Evolutionary conservation across 2,797 vertebrate genomes (phyloP).

Genomic region (Enteromius argenteus): DNA sequence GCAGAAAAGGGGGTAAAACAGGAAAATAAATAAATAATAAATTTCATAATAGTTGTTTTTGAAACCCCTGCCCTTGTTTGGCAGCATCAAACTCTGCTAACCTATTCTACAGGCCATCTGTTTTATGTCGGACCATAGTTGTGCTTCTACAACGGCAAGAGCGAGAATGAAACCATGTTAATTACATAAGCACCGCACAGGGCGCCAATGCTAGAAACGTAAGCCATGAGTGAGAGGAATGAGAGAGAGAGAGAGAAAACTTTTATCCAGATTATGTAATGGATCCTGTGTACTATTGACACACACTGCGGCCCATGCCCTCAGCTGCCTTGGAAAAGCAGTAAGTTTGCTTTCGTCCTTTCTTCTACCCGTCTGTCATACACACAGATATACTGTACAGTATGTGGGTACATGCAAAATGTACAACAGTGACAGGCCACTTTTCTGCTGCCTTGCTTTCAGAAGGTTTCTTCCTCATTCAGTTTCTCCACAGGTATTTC

Average conservation of each 20-base stretch:
- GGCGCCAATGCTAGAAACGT: constrained; percentile 61
- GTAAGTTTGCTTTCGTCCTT: constrained; percentile 52
- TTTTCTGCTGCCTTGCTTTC: neutral
- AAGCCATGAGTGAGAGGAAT: constrained; percentile 55
- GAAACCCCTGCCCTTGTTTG: neutral
- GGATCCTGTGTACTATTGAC: constrained; percentile 65
- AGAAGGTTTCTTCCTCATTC: neutral
- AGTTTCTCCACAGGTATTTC: neutral
- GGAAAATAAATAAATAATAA: neutral
- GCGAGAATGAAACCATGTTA: constrained; percentile 59
- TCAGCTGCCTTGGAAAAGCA: constrained; percentile 70
- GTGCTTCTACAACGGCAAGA: constrained; percentile 44
- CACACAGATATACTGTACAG: neutral
- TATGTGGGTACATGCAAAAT: neutral
- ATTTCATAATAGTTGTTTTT: neutral
- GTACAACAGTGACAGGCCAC: neutral
- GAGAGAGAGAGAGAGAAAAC: constrained; percentile 12
- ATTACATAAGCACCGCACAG: constrained; percentile 67
- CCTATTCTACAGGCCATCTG: constrained; percentile 26
- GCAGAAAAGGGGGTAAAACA: neutral
- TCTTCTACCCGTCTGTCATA: constrained; percentile 7
- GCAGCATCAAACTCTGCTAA: neutral
- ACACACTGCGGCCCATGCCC: constrained; percentile 65
- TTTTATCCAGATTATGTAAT: constrained; percentile 70
- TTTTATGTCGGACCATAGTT: constrained; percentile 11